Evolutionary conservation across 2,113 vertebrate genomes (phyloP), one percentile per base, ranked within the genome.

Genomic region (Oreochromis spilurus): DNA sequence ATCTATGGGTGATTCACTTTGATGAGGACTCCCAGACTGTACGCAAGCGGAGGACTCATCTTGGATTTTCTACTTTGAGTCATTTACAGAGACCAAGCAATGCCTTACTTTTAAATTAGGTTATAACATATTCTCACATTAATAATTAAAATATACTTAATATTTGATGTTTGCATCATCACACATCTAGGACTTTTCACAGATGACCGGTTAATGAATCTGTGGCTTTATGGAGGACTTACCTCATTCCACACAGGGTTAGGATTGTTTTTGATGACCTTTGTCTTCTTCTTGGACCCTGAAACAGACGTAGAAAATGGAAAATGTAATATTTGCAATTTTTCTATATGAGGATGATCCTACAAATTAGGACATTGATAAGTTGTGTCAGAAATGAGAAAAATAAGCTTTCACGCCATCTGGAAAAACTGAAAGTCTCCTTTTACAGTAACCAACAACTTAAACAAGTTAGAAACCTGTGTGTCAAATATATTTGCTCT

Each of bases 221-320:
- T 75, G 48, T 21, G 13, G 13, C 52, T 10, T 6, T 67, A 21
- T 4, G 16, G 1, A 26, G 5, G 24, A 62, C 86, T n/a, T 90
- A 99, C 99, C 98, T 99, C 99, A 21, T 99, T 99, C 99, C 99
- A 99, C 4, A 99, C 97, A 0, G 99, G 99, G 93, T 99, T 99
- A 17, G 96, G 79, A 0, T 97, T 99, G 94, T 99, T 99, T 96
- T 99, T 99, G 92, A 99, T 97, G 53, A 99, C 96, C 89, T 99
- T 99, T 1, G 98, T 99, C 94, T 96, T 98, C 95, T 99, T 99
- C 96, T 99, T 99, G 24, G 98, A 96, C 0, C 98, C 99, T 99
- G 82, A 60, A 91, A 16, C 0, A 65, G 24, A 86, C 0, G 6
- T 3, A 92, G 1, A 87, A 72, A 1, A 21, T 21, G 17, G 0